Evolutionary conservation across 2,888 invertebrate genomes (phyloP).

Genomic region (Chloroclystis v-ata): DNA sequence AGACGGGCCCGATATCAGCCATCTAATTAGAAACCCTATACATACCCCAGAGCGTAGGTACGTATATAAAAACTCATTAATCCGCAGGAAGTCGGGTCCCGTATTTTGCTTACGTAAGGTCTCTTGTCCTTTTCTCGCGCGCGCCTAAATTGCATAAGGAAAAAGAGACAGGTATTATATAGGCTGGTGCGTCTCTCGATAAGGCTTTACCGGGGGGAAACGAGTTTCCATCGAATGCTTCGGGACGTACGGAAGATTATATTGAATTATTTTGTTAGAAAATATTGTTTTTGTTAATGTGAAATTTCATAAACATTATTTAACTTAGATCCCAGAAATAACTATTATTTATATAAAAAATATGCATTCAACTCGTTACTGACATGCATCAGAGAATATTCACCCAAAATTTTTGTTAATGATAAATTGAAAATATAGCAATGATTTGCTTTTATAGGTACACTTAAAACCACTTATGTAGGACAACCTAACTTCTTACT

Average conservation of each 20-base stretch:
- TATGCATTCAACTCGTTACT: too few relatives aligned
- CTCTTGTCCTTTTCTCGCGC: slow-evolving; percentile 43
- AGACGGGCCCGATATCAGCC: slow-evolving; percentile 36
- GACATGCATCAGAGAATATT: too few relatives aligned
- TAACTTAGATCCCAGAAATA: too few relatives aligned
- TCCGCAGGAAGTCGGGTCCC: slow-evolving; percentile 46
- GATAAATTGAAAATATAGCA: too few relatives aligned
- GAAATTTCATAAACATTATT: too few relatives aligned
- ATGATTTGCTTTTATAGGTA: too few relatives aligned
- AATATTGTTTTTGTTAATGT: not conserved
- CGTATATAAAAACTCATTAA: slow-evolving; percentile 47
- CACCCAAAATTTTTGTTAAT: too few relatives aligned
- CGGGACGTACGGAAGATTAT: slow-evolving; percentile 50
- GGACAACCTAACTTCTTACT: too few relatives aligned
- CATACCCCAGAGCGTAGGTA: slow-evolving; percentile 42
- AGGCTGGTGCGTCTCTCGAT: slow-evolving; percentile 57
- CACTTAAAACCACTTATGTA: too few relatives aligned
- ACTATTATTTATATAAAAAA: too few relatives aligned
- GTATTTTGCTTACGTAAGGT: slow-evolving; percentile 40
- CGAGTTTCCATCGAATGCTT: slow-evolving; percentile 67
- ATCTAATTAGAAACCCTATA: slow-evolving; percentile 46
- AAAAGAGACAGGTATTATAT: slow-evolving; percentile 61
- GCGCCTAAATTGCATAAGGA: slow-evolving; percentile 30
- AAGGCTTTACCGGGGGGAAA: slow-evolving; percentile 66
- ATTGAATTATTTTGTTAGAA: slow-evolving; percentile 19